phyloP scores from a whole-genome alignment of 2,888 invertebrate genomes.

The Agrilus mali region DNA sequence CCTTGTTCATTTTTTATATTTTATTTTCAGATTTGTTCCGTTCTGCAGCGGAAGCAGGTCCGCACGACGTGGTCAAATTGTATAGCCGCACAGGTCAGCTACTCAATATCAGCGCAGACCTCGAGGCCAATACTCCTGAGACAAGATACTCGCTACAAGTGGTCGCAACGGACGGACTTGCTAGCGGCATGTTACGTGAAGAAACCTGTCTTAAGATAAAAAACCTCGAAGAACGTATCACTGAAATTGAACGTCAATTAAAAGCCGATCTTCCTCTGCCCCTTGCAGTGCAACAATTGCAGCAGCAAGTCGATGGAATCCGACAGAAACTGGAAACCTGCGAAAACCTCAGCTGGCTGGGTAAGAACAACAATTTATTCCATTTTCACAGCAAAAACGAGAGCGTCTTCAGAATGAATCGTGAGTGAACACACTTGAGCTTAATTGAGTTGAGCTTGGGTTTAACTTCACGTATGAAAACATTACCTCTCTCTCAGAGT shows the following conservation, averaged over 20 bases:
- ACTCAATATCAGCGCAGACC: constrained; percentile 46
- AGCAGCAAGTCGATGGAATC: constrained; percentile 44
- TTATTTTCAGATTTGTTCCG: constrained; percentile 48
- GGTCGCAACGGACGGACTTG: constrained; percentile 31
- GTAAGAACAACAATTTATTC: constrained; percentile 28
- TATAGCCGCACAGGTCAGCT: constrained; percentile 45
- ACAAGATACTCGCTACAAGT: constrained; percentile 37
- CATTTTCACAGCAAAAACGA: no score
- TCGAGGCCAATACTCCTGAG: constrained; percentile 43
- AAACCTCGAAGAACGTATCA: constrained; percentile 43
- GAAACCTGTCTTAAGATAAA: constrained; percentile 38
- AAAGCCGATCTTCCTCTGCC: constrained; percentile 41
- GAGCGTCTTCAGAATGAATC: background rate
- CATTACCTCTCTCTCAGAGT: no score
- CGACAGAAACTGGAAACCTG: constrained; percentile 47
- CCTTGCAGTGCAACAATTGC: constrained; percentile 41
- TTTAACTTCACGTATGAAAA: no score
- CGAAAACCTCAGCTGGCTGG: constrained; percentile 49
- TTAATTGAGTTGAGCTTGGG: no score
- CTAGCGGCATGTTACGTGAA: constrained; percentile 27
- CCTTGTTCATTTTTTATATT: constrained; percentile 4
- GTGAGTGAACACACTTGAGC: no score
- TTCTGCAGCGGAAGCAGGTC: constrained; percentile 53
- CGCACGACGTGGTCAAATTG: constrained; percentile 53
- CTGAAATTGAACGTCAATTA: constrained; percentile 43